Conservation (phyloP, 30 jellyfish, hydroid and myxozoan species). For the Clytia hemisphaerica region DNA sequence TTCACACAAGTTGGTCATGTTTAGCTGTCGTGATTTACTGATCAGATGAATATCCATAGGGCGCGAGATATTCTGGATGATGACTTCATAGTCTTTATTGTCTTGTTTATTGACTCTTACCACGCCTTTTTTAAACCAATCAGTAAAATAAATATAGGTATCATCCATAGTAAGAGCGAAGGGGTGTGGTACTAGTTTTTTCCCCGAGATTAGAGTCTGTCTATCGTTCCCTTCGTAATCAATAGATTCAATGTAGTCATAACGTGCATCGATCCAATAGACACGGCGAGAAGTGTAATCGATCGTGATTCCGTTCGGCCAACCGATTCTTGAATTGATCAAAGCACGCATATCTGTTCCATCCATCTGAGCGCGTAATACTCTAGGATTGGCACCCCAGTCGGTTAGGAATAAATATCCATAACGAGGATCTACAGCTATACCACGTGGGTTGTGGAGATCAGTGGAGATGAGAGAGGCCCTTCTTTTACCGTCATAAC, state of each 20-base stretch:
- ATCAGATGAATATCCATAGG: conserved; percentile 91
- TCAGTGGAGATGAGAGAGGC: conserved; percentile 62
- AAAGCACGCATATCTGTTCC: conserved; percentile 56
- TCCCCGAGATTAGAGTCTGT: conserved; percentile 46
- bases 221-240: conserved; percentile 61
- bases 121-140: conserved; percentile 78
- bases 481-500: conserved; percentile 55
- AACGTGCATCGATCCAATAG: conserved; percentile 97
- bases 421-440: conserved; percentile 86
- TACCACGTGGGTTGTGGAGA: conserved; percentile 82
- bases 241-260: conserved; percentile 78
- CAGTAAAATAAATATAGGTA: conserved; percentile 66
- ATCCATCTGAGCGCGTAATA: conserved; percentile 92
- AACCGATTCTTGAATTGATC: conserved; percentile 56
- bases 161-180: conserved; percentile 72
- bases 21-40: conserved; percentile 65
- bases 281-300: conserved; percentile 56
- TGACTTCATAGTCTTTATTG: conserved; percentile 1
- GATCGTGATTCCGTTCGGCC: conserved; percentile 95
- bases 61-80: conserved; percentile 52
- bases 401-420: conserved; percentile 88
- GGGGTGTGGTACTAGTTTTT: conserved; percentile 67
- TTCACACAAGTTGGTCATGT: conserved; percentile 55
- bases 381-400: conserved; percentile 85
- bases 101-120: conserved; percentile 36